Percentiles rank a stretch among this genome's conserved stretches.
Evolutionary conservation across 1,140 invertebrate genomes (phyloP).

Genomic region (Drosophila virilis): DNA sequence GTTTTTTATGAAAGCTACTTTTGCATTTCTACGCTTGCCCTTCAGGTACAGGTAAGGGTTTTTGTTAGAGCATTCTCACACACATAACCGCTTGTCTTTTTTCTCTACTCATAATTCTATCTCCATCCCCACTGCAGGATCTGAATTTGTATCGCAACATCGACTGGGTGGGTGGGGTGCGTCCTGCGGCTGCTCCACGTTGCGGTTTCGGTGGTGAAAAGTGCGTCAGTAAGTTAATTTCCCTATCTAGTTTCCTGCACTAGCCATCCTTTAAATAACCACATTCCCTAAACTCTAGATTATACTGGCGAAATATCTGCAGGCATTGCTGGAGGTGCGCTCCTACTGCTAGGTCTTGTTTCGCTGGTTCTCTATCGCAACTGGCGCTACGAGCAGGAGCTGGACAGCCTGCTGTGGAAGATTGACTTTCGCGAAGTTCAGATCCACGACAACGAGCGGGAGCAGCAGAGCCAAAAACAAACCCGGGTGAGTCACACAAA

Average conservation of each 20-base stretch:
- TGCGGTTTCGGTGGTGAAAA: constrained; percentile 97
- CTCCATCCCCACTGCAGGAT: constrained; percentile 85
- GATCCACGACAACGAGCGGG: constrained; percentile 86
- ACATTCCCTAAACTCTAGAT: constrained; percentile 85
- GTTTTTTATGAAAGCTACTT: constrained; percentile 2
- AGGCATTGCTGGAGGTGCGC: constrained; percentile 90
- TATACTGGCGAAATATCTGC: constrained; percentile 92
- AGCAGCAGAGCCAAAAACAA: constrained; percentile 75
- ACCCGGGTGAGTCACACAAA: constrained; percentile 84
- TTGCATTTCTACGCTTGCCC: constrained; percentile 49
- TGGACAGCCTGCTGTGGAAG: constrained; percentile 97
- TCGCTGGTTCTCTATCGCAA: constrained; percentile 92
- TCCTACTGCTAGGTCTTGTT: constrained; percentile 89
- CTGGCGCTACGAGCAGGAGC: constrained; percentile 97
- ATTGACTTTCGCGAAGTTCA: constrained; percentile 96
- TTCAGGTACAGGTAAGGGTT: constrained; percentile 61
- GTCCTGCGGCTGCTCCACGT: constrained; percentile 95
- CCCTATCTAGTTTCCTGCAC: background rate
- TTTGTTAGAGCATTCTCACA: constrained; percentile 23
- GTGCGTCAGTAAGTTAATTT: constrained; percentile 89
- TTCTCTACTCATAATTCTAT: constrained; percentile 9
- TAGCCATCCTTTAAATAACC: no score
- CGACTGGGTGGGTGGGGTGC: constrained; percentile 91
- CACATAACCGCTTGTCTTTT: background rate
- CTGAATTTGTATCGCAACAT: constrained; percentile 88